phyloP scores from a whole-genome alignment of 2,113 vertebrate species.

The Oryzias celebensis region DNA sequence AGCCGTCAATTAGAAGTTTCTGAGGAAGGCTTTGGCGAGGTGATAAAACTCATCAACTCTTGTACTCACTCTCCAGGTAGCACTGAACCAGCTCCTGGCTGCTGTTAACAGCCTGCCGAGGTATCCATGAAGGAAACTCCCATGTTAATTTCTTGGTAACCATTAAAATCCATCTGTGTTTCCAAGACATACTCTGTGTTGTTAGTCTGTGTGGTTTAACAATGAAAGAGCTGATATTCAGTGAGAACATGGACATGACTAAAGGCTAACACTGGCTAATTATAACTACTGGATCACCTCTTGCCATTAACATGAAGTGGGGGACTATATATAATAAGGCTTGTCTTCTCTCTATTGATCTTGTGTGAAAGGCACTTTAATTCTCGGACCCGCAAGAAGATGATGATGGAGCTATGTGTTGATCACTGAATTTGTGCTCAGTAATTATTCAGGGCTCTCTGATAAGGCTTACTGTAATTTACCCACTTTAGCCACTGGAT shows the following conservation, averaged over 20 bases:
- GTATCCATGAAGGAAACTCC: slow-evolving; percentile 17
- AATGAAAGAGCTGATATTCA: slow-evolving; percentile 16
- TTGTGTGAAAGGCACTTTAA: slow-evolving; percentile 73
- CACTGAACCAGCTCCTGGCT: slow-evolving; percentile 50
- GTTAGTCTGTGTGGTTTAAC: not conserved
- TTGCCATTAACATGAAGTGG: slow-evolving; percentile 58
- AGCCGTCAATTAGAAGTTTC: slow-evolving; percentile 70
- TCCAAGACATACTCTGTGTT: slow-evolving; percentile 1
- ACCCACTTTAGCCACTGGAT: too few relatives aligned
- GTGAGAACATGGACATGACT: not conserved
- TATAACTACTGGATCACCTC: slow-evolving; percentile 49
- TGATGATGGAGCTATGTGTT: slow-evolving; percentile 49
- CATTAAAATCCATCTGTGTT: slow-evolving; percentile 10
- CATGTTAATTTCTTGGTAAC: slow-evolving; percentile 13
- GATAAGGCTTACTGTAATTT: not conserved
- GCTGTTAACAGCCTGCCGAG: slow-evolving; percentile 55
- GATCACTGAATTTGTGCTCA: slow-evolving; percentile 57
- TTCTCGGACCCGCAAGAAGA: slow-evolving; percentile 54
- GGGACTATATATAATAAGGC: slow-evolving; percentile 67
- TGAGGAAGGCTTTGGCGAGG: slow-evolving; percentile 65
- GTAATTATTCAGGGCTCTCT: slow-evolving; percentile 34
- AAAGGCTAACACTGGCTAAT: slow-evolving; percentile 44
- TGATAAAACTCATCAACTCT: slow-evolving; percentile 75
- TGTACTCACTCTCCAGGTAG: slow-evolving; percentile 62
- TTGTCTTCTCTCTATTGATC: slow-evolving; percentile 65